Evolutionary conservation across 2,113 vertebrate genomes (phyloP).

Genomic region (Haplochromis vanheusdeni): DNA sequence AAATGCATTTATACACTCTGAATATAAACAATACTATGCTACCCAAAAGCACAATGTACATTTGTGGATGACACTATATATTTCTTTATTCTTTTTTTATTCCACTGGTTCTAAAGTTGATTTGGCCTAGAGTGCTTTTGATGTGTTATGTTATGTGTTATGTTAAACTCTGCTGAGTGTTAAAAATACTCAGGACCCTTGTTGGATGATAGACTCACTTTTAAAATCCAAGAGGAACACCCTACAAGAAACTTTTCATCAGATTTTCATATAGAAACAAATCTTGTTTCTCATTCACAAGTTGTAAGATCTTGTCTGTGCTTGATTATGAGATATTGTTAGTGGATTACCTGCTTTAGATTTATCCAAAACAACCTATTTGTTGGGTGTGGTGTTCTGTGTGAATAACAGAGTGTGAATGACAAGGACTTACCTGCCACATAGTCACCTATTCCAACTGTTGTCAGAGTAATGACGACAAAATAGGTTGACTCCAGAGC

Average conservation of each 20-base stretch:
- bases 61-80: background rate
- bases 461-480: slow-evolving; percentile 95
- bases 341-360: background rate
- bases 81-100: background rate
- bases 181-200: background rate
- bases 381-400: background rate
- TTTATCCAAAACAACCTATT: background rate
- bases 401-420: background rate
- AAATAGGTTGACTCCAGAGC: slow-evolving; percentile 95
- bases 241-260: background rate
- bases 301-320: background rate
- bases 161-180: background rate
- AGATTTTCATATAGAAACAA: background rate
- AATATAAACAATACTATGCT: background rate
- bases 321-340: background rate
- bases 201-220: background rate
- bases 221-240: background rate
- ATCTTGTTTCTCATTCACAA: background rate
- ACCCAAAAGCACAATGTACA: background rate
- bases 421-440: slow-evolving; percentile 82
- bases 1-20: background rate
- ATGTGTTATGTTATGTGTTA: background rate
- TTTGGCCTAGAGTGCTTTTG: background rate
- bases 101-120: background rate
- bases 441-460: slow-evolving; percentile 95